Evolutionary conservation across 2,797 vertebrate genomes (phyloP).

Genomic region (Apogon talboti): DNA sequence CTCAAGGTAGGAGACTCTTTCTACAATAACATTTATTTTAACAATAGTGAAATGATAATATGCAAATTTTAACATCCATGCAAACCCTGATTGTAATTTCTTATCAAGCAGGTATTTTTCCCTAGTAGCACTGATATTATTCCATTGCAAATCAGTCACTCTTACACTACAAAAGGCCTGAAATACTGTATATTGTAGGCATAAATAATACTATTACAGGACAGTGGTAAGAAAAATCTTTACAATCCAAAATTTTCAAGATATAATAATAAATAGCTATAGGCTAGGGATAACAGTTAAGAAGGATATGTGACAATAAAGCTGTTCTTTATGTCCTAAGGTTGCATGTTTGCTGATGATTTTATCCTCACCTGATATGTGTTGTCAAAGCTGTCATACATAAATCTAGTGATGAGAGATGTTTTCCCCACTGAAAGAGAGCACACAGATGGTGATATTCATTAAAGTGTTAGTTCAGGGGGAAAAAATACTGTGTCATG

Average conservation of each 20-base stretch:
- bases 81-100: slow-evolving; percentile 9
- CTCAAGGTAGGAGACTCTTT: slow-evolving; percentile 2
- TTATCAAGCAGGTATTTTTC: not conserved
- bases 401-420: slow-evolving; percentile 88
- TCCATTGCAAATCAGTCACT: slow-evolving; percentile 8
- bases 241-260: no score
- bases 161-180: not conserved
- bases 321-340: not conserved
- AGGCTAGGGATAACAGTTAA: not conserved
- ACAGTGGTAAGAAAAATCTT: no score
- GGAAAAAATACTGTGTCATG: no score
- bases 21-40: not conserved
- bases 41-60: not conserved
- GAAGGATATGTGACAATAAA: slow-evolving; percentile 2
- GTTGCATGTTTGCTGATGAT: not conserved
- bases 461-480: not conserved
- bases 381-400: slow-evolving; percentile 89
- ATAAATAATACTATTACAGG: not conserved
- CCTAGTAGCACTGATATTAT: not conserved
- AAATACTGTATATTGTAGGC: not conserved
- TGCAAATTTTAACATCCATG: not conserved
- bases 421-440: slow-evolving; percentile 86
- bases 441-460: slow-evolving; percentile 31
- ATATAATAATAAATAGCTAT: no score
- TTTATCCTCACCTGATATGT: slow-evolving; percentile 84